Percentiles rank a stretch among this genome's conserved stretches.
phyloP scores from a whole-genome alignment of 2,113 vertebrate genomes.

The Austrofundulus limnaeus region DNA sequence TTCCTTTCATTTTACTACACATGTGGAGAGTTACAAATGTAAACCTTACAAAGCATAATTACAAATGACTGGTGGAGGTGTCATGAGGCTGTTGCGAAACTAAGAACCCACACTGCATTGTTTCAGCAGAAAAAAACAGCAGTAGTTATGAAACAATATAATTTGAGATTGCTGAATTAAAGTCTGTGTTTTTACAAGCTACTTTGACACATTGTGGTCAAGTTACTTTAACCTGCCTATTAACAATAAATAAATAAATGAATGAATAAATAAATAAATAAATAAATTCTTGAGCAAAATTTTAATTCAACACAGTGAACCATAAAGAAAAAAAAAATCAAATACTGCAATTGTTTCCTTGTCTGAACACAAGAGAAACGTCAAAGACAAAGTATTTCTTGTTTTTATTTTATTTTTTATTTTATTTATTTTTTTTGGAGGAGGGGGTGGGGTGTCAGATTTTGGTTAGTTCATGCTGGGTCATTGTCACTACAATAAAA shows the following conservation, averaged over 20 bases:
- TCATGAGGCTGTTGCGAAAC: conserved; percentile 26
- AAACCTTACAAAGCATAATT: conserved; percentile 48
- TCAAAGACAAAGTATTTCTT: no score
- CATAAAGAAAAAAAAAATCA: no score
- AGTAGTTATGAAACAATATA: background rate
- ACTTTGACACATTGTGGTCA: no score
- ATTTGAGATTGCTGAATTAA: background rate
- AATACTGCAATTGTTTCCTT: no score
- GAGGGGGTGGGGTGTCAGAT: no score
- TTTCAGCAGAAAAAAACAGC: conserved; percentile 42
- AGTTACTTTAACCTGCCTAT: no score
- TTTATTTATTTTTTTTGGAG: background rate
- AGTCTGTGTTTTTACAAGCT: no score
- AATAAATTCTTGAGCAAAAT: no score
- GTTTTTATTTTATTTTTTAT: background rate
- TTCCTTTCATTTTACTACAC: conserved; percentile 48
- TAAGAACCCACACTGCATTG: conserved; percentile 35
- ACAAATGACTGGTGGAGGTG: conserved; percentile 26
- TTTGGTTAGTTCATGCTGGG: conserved; percentile 24
- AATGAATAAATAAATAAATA: no score
- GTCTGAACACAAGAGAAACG: no score
- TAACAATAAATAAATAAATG: no score
- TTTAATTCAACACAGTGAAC: no score
- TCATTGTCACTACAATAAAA: conserved; percentile 26
- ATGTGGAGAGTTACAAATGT: conserved; percentile 27